phyloP scores from a whole-genome alignment of 2,888 invertebrate species.

The Caenorhabditis zanzibari region DNA sequence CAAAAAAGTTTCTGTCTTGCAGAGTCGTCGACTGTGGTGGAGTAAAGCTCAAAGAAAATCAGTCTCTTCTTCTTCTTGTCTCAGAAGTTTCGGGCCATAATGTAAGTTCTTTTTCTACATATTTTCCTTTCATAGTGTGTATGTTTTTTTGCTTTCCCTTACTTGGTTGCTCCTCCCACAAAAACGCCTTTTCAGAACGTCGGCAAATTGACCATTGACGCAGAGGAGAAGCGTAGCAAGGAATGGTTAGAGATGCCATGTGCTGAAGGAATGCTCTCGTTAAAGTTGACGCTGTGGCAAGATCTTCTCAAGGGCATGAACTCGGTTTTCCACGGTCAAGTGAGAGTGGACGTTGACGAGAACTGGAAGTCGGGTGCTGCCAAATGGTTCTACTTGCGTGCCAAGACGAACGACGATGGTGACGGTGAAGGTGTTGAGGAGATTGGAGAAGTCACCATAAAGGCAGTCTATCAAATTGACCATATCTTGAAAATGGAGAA shows the following conservation, averaged over 20 bases:
- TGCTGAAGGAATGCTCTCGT: slow-evolving; percentile 65
- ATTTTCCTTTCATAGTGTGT: too few species aligned
- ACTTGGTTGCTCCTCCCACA: not conserved
- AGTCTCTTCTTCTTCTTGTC: slow-evolving; percentile 71
- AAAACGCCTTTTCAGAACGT: slow-evolving; percentile 50
- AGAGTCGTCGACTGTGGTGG: slow-evolving; percentile 76
- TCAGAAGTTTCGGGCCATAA: slow-evolving; percentile 44
- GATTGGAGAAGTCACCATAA: slow-evolving; percentile 61
- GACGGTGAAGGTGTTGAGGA: slow-evolving; percentile 49
- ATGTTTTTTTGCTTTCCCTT: not conserved
- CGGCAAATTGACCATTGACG: slow-evolving; percentile 61
- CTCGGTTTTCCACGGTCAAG: slow-evolving; percentile 77
- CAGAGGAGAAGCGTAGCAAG: slow-evolving; percentile 68
- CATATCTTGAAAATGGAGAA: slow-evolving; percentile 61
- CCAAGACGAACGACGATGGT: slow-evolving; percentile 52
- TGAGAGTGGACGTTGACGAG: slow-evolving; percentile 73
- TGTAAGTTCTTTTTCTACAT: slow-evolving; percentile 22
- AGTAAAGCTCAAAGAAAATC: slow-evolving; percentile 69
- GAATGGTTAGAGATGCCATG: slow-evolving; percentile 76
- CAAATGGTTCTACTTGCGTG: slow-evolving; percentile 77
- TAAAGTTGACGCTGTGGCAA: slow-evolving; percentile 77
- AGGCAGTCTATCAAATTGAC: slow-evolving; percentile 55
- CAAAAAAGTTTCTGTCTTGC: slow-evolving; percentile 58
- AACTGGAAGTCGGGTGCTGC: slow-evolving; percentile 73
- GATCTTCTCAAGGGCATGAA: slow-evolving; percentile 75